Base-by-base conservation (phyloP, 2,888 invertebrate genomes). In the Axea sp. region DNA sequence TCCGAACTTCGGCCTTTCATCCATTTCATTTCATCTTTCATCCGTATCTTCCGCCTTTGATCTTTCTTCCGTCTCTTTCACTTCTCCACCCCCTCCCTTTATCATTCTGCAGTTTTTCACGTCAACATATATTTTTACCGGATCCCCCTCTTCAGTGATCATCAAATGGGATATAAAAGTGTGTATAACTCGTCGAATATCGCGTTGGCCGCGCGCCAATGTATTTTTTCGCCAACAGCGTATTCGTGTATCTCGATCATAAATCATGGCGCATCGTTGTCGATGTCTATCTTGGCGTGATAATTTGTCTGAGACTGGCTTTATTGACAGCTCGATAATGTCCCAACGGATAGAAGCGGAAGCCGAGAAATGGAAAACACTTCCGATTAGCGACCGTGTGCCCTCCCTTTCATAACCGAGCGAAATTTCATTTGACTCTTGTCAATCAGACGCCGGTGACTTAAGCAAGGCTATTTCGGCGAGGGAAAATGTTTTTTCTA, bases 271-370 rank as follows among this genome's bases (percentile, higher is more conserved):
- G 59, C 72, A 60, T 62, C 53, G 55, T 41, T 47, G 59, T 62
- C 60, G 67, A 73, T 68, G 49, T 41, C 59, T 76, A 76, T 73
- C 75, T 65, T 43, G 49, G 51, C 65, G 53, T 77, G 73, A 75
- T 73, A 73, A 75, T 77, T 75, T 71, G 76, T 73, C 76, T 60
- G 62, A 49, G 69, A 55, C 60, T 45, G 65, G 49, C 62, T 64
- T 75, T 77, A 77, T 73, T 75, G 74, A 76, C 76, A 76, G 75
- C 47, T 75, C 69, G 68, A 76, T 76, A 73, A 76, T 75, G 71
- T 69, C 68, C 65, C 53, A 35, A 30, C 41, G 60, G 43, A 22
- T 26, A 17, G 26, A 22, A 53, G 11, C 33, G 51, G 35, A 59
- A 62, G 30, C 22, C 5, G 35, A 71, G 60, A 71, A 55, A 72